phyloP scores from a whole-genome alignment of 2,797 vertebrate genomes.

The Hozukius guyotensis region DNA sequence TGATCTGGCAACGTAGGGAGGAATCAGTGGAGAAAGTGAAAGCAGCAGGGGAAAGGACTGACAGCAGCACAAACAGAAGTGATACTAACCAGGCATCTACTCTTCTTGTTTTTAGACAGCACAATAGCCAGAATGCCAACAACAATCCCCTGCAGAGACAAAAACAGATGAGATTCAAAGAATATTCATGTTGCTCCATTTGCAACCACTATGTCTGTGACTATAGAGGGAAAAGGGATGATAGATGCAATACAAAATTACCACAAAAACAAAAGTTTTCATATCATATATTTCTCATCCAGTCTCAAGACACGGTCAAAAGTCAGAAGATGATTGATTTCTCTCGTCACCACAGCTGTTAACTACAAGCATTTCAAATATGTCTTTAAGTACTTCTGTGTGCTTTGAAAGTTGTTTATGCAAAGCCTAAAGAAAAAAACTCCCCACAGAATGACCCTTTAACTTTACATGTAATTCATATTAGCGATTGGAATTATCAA shows the following conservation, averaged over 20 bases:
- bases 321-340: not conserved
- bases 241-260: not conserved
- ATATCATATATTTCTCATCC: not conserved
- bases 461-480: not conserved
- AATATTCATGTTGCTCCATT: not conserved
- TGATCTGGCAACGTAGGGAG: not conserved
- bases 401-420: slow-evolving; percentile 1
- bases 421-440: not conserved
- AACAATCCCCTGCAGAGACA: slow-evolving; percentile 74
- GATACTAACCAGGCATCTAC: slow-evolving; percentile 75
- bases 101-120: slow-evolving; percentile 81
- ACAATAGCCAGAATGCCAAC: slow-evolving; percentile 80
- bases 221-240: too few species aligned
- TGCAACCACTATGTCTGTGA: not conserved
- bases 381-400: not conserved
- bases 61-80: not conserved
- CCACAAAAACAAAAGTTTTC: not conserved
- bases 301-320: not conserved
- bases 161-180: not conserved
- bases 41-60: not conserved
- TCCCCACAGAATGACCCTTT: not conserved
- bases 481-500: not conserved
- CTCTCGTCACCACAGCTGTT: not conserved
- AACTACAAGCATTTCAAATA: slow-evolving; percentile 16
- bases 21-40: not conserved